phyloP scores from a whole-genome alignment of 2,797 vertebrate genomes.

The Hydrolagus colliei region DNA sequence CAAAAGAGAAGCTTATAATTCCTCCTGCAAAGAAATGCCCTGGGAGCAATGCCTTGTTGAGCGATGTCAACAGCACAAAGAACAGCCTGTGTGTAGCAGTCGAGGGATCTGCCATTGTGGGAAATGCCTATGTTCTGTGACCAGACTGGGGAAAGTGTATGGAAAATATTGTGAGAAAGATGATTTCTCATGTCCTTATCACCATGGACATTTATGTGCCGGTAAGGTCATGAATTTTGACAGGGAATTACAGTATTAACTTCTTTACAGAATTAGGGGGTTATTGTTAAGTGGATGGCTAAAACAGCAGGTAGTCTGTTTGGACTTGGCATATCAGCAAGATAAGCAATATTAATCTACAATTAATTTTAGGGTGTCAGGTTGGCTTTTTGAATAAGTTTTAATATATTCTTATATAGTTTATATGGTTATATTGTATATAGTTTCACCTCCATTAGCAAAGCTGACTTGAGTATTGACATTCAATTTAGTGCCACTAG shows the following conservation, averaged over 20 bases:
- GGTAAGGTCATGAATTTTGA: slow-evolving; percentile 57
- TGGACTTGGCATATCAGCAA: neutral
- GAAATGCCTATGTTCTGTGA: slow-evolving; percentile 78
- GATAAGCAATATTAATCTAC: neutral
- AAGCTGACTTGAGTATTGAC: neutral
- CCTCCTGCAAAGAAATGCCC: slow-evolving; percentile 37
- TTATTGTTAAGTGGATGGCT: neutral
- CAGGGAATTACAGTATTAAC: slow-evolving; percentile 33
- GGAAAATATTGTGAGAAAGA: slow-evolving; percentile 89
- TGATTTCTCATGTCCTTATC: slow-evolving; percentile 84
- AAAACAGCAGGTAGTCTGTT: neutral
- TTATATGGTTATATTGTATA: neutral
- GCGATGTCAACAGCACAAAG: slow-evolving; percentile 52
- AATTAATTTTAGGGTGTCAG: neutral
- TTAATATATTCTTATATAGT: neutral
- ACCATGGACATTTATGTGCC: slow-evolving; percentile 71
- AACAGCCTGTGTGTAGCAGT: slow-evolving; percentile 68
- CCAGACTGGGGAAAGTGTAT: slow-evolving; percentile 71
- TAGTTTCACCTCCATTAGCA: neutral
- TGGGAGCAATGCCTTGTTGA: slow-evolving; percentile 39
- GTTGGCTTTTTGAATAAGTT: neutral
- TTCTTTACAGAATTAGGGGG: slow-evolving; percentile 34
- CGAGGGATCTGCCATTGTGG: slow-evolving; percentile 78
- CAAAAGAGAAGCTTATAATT: slow-evolving; percentile 37
- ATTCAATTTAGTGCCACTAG: no score